Percentiles rank a stretch among this genome's conserved stretches.
Evolutionary conservation across 2,888 invertebrate species (phyloP).

Genomic region (Epinotia demarniana): DNA sequence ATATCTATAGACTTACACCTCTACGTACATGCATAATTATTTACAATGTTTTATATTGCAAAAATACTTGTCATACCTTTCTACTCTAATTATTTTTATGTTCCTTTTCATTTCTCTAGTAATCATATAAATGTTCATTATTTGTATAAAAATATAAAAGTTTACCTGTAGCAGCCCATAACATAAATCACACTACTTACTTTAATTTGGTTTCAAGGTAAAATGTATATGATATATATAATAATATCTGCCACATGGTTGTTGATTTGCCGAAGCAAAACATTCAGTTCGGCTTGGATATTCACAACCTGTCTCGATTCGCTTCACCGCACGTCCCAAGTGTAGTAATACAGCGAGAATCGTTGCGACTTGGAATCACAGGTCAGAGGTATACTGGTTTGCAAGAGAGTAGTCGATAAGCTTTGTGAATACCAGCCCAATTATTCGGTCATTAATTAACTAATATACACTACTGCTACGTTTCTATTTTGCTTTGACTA

Average conservation of each 20-base stretch:
- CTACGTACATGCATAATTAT: not conserved
- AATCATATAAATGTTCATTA: not conserved
- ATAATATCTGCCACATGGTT: not conserved
- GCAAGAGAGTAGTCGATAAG: not conserved
- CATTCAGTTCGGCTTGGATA: constrained; percentile 1
- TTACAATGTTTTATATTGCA: not conserved
- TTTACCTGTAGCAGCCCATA: not conserved
- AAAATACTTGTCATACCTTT: not conserved
- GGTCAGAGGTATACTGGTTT: not conserved
- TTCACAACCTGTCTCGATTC: not conserved
- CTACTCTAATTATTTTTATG: not conserved
- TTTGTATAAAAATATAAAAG: constrained; percentile 16
- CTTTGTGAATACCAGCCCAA: constrained; percentile 6
- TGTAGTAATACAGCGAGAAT: not conserved
- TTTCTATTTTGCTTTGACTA: constrained; percentile 78
- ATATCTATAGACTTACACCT: constrained; percentile 17
- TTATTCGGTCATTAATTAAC: constrained; percentile 18
- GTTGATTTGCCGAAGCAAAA: not conserved
- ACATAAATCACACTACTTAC: not conserved
- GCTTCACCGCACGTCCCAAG: not conserved
- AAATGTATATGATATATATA: not conserved
- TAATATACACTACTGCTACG: constrained; percentile 58
- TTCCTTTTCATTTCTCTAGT: not conserved
- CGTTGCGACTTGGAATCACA: not conserved
- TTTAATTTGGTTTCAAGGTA: constrained; percentile 2